These are phyloP conservation scores for Clanis bilineata DNA, from an alignment of 2,888 invertebrate genomes.

Conservation along the genomic window DNA sequence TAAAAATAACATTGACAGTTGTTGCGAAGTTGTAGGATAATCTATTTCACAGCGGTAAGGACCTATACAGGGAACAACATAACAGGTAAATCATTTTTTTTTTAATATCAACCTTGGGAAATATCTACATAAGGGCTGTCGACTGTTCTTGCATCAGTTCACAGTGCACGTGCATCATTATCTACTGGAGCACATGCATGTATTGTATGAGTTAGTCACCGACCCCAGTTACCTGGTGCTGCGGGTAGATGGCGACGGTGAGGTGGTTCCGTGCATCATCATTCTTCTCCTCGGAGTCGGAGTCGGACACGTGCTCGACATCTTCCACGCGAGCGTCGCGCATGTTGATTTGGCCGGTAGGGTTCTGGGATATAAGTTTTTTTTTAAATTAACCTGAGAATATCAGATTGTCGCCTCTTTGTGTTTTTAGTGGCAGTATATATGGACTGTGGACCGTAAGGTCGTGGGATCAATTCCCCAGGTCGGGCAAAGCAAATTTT, in stretches of 20 bases:
- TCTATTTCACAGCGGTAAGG: too few species aligned
- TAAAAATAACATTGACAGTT: background rate
- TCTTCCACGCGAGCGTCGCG: constrained; percentile 97
- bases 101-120: background rate
- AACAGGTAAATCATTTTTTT: background rate
- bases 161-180: background rate
- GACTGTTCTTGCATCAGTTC: background rate
- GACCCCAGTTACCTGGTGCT: constrained; percentile 85
- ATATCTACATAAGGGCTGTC: background rate
- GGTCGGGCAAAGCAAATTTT: too few species aligned
- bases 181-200: constrained; percentile 13
- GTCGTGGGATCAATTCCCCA: too few species aligned
- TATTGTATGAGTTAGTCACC: constrained; percentile 35
- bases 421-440: too few species aligned
- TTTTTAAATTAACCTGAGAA: background rate
- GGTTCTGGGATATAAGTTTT: constrained; percentile 84
- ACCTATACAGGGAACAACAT: background rate
- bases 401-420: too few species aligned
- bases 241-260: constrained; percentile 97
- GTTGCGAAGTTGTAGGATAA: too few species aligned
- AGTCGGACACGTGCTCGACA: constrained; percentile 95
- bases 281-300: constrained; percentile 93
- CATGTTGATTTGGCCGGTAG: constrained; percentile 97
- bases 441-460: too few species aligned
- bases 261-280: constrained; percentile 87